Conservation (phyloP, 2,888 invertebrate species). For the Sisyra nigra region DNA sequence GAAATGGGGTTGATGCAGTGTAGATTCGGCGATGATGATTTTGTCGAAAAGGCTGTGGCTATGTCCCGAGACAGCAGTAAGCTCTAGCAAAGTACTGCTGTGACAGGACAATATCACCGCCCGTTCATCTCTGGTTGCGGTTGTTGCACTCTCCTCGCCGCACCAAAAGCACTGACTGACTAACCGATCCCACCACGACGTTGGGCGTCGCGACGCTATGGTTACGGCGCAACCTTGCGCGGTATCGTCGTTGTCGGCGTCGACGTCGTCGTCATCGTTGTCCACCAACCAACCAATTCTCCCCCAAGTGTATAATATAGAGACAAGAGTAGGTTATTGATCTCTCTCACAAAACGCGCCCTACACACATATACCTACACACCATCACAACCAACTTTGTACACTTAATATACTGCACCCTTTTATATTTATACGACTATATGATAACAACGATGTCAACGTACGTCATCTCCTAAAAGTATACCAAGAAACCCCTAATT, state of each 20-base stretch:
- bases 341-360: conserved; percentile 1
- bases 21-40: no score
- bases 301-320: conserved; percentile 23
- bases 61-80: conserved; percentile 93
- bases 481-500: no score
- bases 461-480: no score
- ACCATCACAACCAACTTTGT: no score
- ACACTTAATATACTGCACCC: no score
- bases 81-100: conserved; percentile 71
- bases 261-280: conserved; percentile 16
- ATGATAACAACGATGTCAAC: no score
- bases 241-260: conserved; percentile 27
- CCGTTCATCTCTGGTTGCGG: conserved; percentile 17
- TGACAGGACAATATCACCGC: conserved; percentile 95
- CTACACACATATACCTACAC: neutral
- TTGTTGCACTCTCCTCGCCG: conserved; percentile 12
- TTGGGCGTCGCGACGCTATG: conserved; percentile 28
- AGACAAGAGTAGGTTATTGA: conserved; percentile 4
- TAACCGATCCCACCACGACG: conserved; percentile 35
- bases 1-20: no score
- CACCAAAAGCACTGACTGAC: conserved; percentile 22
- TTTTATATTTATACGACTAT: no score
- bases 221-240: conserved; percentile 29
- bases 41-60: conserved; percentile 35
- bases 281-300: conserved; percentile 19